Percentiles rank a stretch among this genome's conserved stretches.
phyloP scores from a whole-genome alignment of 2,113 vertebrate genomes.

The Hippocampus comes region DNA sequence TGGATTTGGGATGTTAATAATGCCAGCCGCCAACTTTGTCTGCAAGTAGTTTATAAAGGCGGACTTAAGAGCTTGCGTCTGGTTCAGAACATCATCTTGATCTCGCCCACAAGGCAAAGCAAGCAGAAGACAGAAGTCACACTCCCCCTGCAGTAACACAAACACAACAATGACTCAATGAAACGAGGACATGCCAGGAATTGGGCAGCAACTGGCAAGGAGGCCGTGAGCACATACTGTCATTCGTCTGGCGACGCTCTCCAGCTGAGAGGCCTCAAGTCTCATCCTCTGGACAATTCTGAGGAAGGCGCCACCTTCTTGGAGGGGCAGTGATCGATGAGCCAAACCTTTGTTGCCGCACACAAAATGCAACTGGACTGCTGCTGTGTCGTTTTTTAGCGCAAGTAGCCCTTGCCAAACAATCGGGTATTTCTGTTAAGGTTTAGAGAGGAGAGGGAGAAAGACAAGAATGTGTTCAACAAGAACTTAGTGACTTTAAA shows the following conservation, averaged over 20 bases:
- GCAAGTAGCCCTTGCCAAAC: conserved; percentile 97
- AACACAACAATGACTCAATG: neutral
- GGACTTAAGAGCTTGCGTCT: conserved; percentile 91
- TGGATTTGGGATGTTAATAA: conserved; percentile 97
- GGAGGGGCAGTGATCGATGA: conserved; percentile 86
- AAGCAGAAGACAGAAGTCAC: conserved; percentile 92
- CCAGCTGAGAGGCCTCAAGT: conserved; percentile 89
- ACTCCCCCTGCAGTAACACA: conserved; percentile 81
- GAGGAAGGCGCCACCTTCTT: conserved; percentile 86
- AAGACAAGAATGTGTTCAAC: conserved; percentile 17
- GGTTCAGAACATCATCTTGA: conserved; percentile 93
- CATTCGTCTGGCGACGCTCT: conserved; percentile 94
- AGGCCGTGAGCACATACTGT: conserved; percentile 71
- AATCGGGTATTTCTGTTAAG: conserved; percentile 90
- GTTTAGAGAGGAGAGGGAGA: conserved; percentile 2
- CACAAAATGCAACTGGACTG: conserved; percentile 96
- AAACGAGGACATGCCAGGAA: neutral
- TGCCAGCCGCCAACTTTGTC: conserved; percentile 93
- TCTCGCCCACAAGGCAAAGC: conserved; percentile 96
- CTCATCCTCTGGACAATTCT: conserved; percentile 96
- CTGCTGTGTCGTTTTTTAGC: conserved; percentile 94
- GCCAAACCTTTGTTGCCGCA: conserved; percentile 94
- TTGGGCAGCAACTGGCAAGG: neutral
- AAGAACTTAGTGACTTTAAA: neutral
- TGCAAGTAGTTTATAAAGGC: conserved; percentile 98